Conservation (phyloP, 2,113 vertebrate genomes). For the Forbesichthys agassizii region DNA sequence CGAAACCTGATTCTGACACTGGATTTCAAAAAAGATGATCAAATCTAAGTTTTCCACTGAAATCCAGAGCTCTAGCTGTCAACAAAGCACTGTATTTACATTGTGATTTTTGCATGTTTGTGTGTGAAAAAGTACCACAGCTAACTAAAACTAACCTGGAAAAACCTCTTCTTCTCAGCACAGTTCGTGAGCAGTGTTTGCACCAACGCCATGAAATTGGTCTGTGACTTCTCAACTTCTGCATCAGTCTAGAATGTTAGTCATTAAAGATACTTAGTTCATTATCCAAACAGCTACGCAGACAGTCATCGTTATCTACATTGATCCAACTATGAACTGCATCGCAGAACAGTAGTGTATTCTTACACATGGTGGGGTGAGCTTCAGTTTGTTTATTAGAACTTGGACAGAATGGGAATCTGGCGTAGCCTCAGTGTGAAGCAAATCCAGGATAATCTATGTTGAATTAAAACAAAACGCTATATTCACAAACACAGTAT, state of each 20-base stretch:
- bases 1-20: no score
- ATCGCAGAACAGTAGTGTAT: not conserved
- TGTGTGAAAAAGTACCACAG: not conserved
- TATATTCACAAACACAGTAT: not conserved
- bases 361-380: constrained; percentile 50
- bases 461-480: not conserved
- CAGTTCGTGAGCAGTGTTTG: constrained; percentile 67
- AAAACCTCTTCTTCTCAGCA: constrained; percentile 61
- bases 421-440: constrained; percentile 51
- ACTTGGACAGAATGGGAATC: constrained; percentile 57
- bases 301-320: not conserved
- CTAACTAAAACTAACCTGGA: constrained; percentile 48
- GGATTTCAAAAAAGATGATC: no score
- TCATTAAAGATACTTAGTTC: not conserved
- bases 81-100: no score
- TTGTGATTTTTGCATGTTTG: not conserved
- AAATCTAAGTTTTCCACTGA: no score
- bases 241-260: constrained; percentile 51
- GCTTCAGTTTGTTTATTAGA: constrained; percentile 65
- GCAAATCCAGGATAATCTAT: constrained; percentile 70
- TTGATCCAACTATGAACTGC: not conserved
- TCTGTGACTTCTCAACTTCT: constrained; percentile 71
- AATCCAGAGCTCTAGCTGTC: no score
- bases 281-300: not conserved
- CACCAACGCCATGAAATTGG: constrained; percentile 72